phyloP scores from a whole-genome alignment of 2,888 invertebrate genomes.

The Herminia tarsipennalis region DNA sequence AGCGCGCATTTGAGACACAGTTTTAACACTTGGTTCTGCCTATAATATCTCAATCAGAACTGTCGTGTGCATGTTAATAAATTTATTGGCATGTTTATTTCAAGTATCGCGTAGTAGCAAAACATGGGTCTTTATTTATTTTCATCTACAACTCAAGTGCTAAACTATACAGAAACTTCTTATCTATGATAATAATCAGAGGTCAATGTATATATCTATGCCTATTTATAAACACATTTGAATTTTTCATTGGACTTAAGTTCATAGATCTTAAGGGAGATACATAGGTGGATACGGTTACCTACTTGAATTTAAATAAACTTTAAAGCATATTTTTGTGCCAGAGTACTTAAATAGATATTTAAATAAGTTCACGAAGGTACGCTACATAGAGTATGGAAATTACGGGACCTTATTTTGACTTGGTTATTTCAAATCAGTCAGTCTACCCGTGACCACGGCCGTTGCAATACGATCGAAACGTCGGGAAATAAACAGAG shows the following conservation, averaged over 20 bases:
- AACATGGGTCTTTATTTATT: constrained; percentile 11
- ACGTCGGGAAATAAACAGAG: too few relatives aligned
- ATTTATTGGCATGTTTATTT: constrained; percentile 29
- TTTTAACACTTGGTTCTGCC: constrained; percentile 10
- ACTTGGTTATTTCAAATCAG: too few relatives aligned
- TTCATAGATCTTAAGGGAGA: constrained; percentile 3
- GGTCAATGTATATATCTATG: constrained; percentile 6
- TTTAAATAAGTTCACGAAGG: too few relatives aligned
- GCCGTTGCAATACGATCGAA: too few relatives aligned
- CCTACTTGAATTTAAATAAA: constrained; percentile 20
- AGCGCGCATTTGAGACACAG: neutral
- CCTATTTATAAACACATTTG: constrained; percentile 5
- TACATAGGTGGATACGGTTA: constrained; percentile 7
- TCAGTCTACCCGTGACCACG: too few relatives aligned
- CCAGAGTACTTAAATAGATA: too few relatives aligned
- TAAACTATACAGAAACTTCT: constrained; percentile 18
- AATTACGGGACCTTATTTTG: too few relatives aligned
- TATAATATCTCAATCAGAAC: constrained; percentile 19
- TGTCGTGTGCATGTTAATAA: constrained; percentile 31
- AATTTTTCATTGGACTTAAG: constrained; percentile 6
- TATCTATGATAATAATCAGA: constrained; percentile 6
- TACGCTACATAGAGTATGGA: too few relatives aligned
- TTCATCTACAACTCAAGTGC: constrained; percentile 9
- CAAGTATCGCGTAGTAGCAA: constrained; percentile 6
- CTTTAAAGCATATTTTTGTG: too few relatives aligned